Evolutionary conservation across 1,140 invertebrate species (phyloP), one percentile per base, ranked within the genome.

Genomic region (Halesus radiatus): DNA sequence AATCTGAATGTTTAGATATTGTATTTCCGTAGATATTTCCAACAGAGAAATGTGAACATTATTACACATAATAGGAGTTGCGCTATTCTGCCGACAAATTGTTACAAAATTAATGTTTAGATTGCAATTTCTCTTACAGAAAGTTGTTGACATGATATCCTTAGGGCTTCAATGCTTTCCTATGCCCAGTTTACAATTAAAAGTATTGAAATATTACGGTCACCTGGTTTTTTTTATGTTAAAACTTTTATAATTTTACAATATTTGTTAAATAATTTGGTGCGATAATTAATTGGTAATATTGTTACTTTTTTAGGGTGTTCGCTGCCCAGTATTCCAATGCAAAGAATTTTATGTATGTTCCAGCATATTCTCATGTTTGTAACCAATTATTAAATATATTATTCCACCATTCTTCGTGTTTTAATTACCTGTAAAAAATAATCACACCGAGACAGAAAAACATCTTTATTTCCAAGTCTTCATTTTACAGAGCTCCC

Each of bases 381-480:
- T 79, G 78, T 79, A 79, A 79, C 58, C 78, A 66, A 79, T 79
- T 73, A 73, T 79, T 72, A 79, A 79, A 78, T 72, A 73, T 79
- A 79, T 79, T 62, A 68, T 73, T 79, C 78, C 78, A 79, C 70
- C 53, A 68, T 8, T 66, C n/a, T 52, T 62, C 22, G n/a, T 26
- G 15, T 79, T 79, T 73, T 29, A 54, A 45, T 45, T 3, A 45
- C 10, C 37, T 45, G 37, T 45, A 45, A 45, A 13, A 45, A 45
- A 45, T 45, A 45, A 45, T 45, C 37, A 45, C 13, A 10, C 37
- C 1, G 37, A 45, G 10, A 45, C 10, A 45, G 1, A 45, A 45
- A 45, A 45, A 5, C 1, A 45, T 45, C 37, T 45, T 45, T 45
- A 45, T 45, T 45, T 45, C 37, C 1, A 8, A 45, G 26, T 29